phyloP scores from a whole-genome alignment of 1,140 invertebrate genomes.

The Xylocopa sonorina region DNA sequence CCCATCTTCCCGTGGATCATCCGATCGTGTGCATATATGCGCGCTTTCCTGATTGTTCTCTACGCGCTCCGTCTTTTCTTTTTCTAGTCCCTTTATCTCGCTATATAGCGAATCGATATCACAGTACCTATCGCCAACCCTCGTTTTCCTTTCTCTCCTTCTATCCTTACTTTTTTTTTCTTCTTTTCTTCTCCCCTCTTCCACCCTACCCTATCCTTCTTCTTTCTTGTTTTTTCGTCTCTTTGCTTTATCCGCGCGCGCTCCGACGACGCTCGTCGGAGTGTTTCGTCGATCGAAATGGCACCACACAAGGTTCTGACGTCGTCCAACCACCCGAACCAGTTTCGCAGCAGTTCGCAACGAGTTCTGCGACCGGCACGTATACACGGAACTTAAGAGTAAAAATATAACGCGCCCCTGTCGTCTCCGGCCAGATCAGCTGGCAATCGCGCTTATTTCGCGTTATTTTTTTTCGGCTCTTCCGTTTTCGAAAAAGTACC shows the following conservation, averaged over 20 bases:
- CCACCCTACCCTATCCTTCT: no score
- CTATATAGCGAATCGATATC: conserved; percentile 14
- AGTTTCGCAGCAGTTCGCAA: conserved; percentile 58
- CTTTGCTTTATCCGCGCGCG: background rate
- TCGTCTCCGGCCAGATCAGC: conserved; percentile 54
- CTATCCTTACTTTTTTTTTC: background rate
- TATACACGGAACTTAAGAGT: conserved; percentile 58
- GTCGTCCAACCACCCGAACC: conserved; percentile 61
- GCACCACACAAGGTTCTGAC: conserved; percentile 62
- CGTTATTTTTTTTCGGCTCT: background rate
- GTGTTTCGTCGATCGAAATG: conserved; percentile 67
- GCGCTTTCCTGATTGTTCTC: conserved; percentile 10
- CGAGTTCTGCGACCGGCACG: conserved; percentile 51
- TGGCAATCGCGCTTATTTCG: conserved; percentile 16
- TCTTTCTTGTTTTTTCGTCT: background rate
- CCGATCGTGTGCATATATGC: conserved; percentile 8
- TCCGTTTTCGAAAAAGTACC: conserved; percentile 16
- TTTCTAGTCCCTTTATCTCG: background rate
- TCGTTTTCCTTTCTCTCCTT: background rate
- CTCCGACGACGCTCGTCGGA: conserved; percentile 29
- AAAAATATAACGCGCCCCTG: conserved; percentile 57
- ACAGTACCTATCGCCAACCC: conserved; percentile 11
- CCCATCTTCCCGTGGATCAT: conserved; percentile 29
- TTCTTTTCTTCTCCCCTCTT: background rate
- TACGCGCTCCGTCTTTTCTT: background rate